Percentiles rank a stretch among this genome's conserved stretches.
Conservation (phyloP, 2,113 vertebrate species). For the Psophia crepitans region DNA sequence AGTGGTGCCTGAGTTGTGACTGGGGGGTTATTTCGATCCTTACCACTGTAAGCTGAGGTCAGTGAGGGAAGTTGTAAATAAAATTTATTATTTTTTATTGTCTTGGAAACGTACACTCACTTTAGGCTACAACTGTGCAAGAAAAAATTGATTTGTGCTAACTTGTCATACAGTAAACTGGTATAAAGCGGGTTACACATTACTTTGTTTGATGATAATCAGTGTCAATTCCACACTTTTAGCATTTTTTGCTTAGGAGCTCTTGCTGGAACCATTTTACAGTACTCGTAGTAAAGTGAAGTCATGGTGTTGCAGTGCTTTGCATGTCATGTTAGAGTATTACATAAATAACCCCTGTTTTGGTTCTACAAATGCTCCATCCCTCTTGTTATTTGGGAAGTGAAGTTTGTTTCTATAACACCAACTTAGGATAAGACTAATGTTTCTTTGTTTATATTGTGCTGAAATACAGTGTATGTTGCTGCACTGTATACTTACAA, state of each 20-base stretch:
- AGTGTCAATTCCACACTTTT: not conserved
- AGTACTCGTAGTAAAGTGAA: rapidly evolving
- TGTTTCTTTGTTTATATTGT: not conserved
- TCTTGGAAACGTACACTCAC: not conserved
- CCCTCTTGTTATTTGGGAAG: not conserved
- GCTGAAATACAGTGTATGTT: not conserved
- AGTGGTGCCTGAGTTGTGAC: not conserved
- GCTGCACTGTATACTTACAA: not conserved
- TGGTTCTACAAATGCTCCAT: not conserved
- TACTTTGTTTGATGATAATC: not conserved
- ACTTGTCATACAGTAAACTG: not conserved
- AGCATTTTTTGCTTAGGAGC: not conserved
- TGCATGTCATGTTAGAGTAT: not conserved
- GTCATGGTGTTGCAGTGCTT: not conserved
- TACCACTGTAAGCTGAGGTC: not conserved
- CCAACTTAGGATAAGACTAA: not conserved
- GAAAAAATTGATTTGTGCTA: not conserved
- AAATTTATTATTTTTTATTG: not conserved
- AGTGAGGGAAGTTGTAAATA: not conserved
- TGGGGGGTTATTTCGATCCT: rapidly evolving
- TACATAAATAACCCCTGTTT: not conserved
- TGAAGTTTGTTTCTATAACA: not conserved
- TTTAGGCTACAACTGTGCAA: not conserved
- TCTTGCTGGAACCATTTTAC: not conserved
- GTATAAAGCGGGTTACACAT: not conserved